phyloP scores from a whole-genome alignment of 1,140 invertebrate species.

The Teleogryllus occipitalis region DNA sequence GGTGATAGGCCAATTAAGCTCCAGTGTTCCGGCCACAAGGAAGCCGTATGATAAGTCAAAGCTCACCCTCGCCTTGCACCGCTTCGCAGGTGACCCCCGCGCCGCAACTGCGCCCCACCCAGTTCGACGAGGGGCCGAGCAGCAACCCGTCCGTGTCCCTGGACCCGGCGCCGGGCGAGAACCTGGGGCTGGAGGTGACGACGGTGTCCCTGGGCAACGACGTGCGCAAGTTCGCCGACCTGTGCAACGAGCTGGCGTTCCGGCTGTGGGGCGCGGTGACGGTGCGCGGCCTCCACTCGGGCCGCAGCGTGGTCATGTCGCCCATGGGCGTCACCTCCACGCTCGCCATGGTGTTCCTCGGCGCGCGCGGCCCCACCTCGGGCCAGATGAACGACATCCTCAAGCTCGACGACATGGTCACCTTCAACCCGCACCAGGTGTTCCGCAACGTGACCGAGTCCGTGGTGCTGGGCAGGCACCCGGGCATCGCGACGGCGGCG shows the following conservation, averaged over 20 bases:
- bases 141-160: constrained; percentile 37
- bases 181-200: constrained; percentile 61
- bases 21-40: too few relatives aligned
- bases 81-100: too few relatives aligned
- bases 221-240: constrained; percentile 55
- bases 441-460: constrained; percentile 76
- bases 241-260: constrained; percentile 78
- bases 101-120: too few relatives aligned
- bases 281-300: constrained; percentile 56
- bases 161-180: constrained; percentile 48
- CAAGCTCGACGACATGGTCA: constrained; percentile 74
- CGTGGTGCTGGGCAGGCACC: constrained; percentile 46
- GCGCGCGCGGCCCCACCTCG: constrained; percentile 75
- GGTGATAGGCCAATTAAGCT: too few relatives aligned
- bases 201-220: constrained; percentile 59
- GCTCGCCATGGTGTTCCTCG: constrained; percentile 80
- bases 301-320: constrained; percentile 69
- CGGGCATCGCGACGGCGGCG: constrained; percentile 61
- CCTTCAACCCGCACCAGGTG: constrained; percentile 78
- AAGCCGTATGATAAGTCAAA: too few relatives aligned
- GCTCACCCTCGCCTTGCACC: too few relatives aligned
- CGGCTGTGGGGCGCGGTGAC: constrained; percentile 65
- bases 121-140: too few relatives aligned
- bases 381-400: constrained; percentile 82
- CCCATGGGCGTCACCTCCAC: constrained; percentile 77